Conservation (phyloP, 2,113 vertebrate species). For the Chamaea fasciata region DNA sequence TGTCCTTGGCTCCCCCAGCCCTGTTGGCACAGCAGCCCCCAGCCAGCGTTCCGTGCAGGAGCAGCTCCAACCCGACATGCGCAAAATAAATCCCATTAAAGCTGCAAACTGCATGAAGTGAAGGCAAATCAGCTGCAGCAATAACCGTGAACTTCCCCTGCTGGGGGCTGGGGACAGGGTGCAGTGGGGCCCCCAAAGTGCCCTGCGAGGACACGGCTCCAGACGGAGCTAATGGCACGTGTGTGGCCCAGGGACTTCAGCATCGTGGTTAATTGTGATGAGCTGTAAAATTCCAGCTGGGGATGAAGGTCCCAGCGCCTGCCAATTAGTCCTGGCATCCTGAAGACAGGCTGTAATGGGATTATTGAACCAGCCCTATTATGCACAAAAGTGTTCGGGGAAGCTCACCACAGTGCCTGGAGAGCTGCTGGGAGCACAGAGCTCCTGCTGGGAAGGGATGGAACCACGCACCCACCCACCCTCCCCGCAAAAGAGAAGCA, state of each 20-base stretch:
- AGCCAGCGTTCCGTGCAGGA: not conserved
- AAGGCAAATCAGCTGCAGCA: constrained; percentile 2
- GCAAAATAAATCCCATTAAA: constrained; percentile 13
- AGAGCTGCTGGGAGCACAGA: not conserved
- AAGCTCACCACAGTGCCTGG: not conserved
- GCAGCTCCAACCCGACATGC: not conserved
- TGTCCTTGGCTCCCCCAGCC: not conserved
- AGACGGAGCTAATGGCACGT: not conserved
- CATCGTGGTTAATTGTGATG: constrained; percentile 19
- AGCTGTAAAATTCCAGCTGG: constrained; percentile 56
- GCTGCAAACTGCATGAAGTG: not conserved
- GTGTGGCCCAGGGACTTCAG: not conserved
- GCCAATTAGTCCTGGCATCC: constrained; percentile 61
- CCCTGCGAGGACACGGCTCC: not conserved
- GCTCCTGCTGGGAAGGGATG: not conserved
- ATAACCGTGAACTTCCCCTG: not conserved
- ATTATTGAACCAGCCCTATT: constrained; percentile 31
- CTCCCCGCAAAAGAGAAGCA: not conserved
- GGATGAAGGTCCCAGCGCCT: constrained; percentile 3
- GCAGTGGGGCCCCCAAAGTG: not conserved
- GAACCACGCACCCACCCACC: not conserved
- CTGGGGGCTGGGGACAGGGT: not conserved
- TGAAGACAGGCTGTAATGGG: constrained; percentile 48
- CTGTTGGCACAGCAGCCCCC: rapidly evolving
- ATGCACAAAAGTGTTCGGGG: not conserved